Evolutionary conservation across 2,113 vertebrate species (phyloP).

Genomic region (Xiphophorus couchianus): DNA sequence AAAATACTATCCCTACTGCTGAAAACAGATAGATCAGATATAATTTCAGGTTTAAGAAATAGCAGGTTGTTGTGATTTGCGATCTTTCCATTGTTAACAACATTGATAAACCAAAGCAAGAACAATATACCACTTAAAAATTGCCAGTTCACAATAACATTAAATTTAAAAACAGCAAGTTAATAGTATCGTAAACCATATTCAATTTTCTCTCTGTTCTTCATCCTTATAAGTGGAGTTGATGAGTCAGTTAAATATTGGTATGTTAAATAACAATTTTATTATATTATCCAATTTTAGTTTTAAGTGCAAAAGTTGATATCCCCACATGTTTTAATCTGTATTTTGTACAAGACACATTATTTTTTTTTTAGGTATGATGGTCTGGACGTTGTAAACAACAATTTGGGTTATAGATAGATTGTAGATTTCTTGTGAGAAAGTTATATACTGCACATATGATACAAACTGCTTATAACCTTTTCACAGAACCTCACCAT

Average conservation of each 20-base stretch:
- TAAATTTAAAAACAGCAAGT: background rate
- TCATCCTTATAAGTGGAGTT: background rate
- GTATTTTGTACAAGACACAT: background rate
- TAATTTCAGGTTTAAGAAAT: background rate
- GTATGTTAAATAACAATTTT: background rate
- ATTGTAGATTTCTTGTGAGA: background rate
- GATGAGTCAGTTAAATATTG: background rate
- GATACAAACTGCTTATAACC: no score
- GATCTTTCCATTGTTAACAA: no score
- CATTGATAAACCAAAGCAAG: no score
- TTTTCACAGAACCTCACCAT: no score
- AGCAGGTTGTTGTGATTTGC: background rate
- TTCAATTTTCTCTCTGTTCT: background rate
- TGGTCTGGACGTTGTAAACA: background rate
- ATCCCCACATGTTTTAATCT: background rate
- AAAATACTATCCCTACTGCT: background rate
- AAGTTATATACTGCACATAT: no score
- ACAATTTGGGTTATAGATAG: background rate
- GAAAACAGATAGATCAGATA: background rate
- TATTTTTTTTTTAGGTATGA: no score
- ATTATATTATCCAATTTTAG: background rate
- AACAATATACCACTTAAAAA: no score
- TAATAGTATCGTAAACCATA: background rate
- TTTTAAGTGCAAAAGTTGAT: background rate
- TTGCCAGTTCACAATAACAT: background rate